phyloP scores from a whole-genome alignment of 2,797 vertebrate species.

The Tangara arthus region DNA sequence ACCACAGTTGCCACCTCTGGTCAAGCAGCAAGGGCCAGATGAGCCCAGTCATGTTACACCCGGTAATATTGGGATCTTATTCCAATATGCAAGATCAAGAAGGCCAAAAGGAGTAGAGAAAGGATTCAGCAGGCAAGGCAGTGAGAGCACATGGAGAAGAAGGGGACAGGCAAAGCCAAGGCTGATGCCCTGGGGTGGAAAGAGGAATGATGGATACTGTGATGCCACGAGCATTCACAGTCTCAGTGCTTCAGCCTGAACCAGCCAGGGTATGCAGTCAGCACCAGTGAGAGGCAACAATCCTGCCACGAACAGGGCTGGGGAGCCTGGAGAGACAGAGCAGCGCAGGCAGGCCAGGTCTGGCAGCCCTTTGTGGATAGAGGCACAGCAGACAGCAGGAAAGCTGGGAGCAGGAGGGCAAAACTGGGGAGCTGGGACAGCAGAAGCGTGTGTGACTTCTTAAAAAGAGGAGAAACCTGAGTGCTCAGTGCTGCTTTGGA shows the following conservation, averaged over 20 bases:
- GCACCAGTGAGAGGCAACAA: not conserved
- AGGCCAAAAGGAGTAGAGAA: not conserved
- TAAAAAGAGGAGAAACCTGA: not conserved
- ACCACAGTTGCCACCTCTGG: no score
- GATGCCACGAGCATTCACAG: not conserved
- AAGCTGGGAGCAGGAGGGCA: rapidly evolving
- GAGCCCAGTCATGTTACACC: no score
- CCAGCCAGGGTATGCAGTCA: not conserved
- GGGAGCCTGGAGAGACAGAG: not conserved
- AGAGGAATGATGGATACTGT: not conserved
- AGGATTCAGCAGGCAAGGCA: not conserved
- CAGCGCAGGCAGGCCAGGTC: rapidly evolving
- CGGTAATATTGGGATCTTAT: no score
- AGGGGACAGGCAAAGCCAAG: not conserved
- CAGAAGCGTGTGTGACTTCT: not conserved
- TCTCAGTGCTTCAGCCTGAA: not conserved
- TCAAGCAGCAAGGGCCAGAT: no score
- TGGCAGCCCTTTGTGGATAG: not conserved
- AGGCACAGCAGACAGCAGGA: not conserved
- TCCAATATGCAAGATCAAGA: not conserved
- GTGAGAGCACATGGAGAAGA: not conserved
- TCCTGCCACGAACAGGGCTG: not conserved
- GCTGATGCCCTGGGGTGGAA: not conserved
- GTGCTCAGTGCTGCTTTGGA: not conserved
- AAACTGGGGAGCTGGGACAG: rapidly evolving